These are phyloP conservation scores for Pao palembangensis DNA, from an alignment of 2,113 vertebrate species.

Conservation along the genomic window DNA sequence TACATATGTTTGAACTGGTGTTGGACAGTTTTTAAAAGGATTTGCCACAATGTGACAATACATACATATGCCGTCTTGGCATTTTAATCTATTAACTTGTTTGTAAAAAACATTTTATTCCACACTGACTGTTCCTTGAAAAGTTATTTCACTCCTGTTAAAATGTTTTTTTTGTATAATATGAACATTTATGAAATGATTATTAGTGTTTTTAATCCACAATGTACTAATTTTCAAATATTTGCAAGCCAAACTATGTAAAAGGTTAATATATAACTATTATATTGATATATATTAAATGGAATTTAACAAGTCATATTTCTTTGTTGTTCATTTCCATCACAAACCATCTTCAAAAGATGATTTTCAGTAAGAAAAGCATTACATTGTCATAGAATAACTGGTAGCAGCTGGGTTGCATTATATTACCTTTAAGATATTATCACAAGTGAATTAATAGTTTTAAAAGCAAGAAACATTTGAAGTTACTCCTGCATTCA, in stretches of 20 bases:
- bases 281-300: neutral
- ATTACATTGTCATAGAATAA: neutral
- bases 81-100: slow-evolving; percentile 14
- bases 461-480: too few relatives aligned
- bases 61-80: neutral
- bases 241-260: slow-evolving; percentile 36
- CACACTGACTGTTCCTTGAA: slow-evolving; percentile 27
- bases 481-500: too few relatives aligned
- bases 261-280: neutral
- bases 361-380: too few relatives aligned
- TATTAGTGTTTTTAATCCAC: neutral
- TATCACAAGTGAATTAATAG: too few relatives aligned
- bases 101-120: slow-evolving; percentile 10
- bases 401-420: too few relatives aligned
- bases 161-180: slow-evolving; percentile 32
- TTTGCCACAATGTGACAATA: slow-evolving; percentile 26
- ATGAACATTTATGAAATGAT: slow-evolving; percentile 20
- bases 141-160: slow-evolving; percentile 14
- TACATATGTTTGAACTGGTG: neutral
- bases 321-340: neutral
- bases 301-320: slow-evolving; percentile 43
- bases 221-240: slow-evolving; percentile 19
- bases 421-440: too few relatives aligned
- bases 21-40: neutral
- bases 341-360: neutral